phyloP scores from a whole-genome alignment of 2,113 vertebrate genomes.

The Todiramphus chloris region DNA sequence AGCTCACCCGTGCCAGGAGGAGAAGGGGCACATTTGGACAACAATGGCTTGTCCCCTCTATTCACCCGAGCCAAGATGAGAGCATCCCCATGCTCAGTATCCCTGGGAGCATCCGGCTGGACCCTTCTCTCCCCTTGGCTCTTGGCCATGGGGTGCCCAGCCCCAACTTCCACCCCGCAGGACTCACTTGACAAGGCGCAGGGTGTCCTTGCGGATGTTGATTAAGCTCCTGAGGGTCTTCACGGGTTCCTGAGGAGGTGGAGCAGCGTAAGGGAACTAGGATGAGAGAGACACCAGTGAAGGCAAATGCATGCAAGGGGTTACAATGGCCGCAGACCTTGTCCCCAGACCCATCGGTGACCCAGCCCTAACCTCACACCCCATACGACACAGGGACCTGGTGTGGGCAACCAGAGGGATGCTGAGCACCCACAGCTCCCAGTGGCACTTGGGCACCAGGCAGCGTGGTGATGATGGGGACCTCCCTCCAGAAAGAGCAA shows the following conservation, averaged over 20 bases:
- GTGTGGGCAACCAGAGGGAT: not conserved
- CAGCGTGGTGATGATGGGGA: not conserved
- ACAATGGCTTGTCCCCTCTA: not conserved
- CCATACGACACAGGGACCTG: accelerated
- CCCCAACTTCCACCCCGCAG: accelerated
- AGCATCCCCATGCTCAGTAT: not conserved
- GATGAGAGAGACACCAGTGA: conserved; percentile 35
- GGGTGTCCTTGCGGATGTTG: conserved; percentile 97
- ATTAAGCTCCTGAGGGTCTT: conserved; percentile 96
- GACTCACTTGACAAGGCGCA: conserved; percentile 91
- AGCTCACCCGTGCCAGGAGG: accelerated
- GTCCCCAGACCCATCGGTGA: not conserved
- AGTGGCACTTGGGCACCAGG: not conserved
- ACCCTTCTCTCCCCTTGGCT: not conserved
- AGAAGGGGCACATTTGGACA: not conserved
- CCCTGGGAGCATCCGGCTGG: not conserved
- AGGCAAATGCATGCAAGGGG: not conserved
- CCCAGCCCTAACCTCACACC: not conserved
- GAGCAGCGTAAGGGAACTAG: conserved; percentile 96
- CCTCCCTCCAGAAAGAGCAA: not conserved
- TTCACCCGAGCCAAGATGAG: accelerated
- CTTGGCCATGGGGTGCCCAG: accelerated
- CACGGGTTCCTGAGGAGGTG: conserved; percentile 95
- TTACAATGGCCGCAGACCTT: not conserved
- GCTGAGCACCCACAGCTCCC: not conserved